These are phyloP conservation scores for Accipiter cooperii DNA, from an alignment of 2,113 vertebrate genomes.

Conservation along the genomic window DNA sequence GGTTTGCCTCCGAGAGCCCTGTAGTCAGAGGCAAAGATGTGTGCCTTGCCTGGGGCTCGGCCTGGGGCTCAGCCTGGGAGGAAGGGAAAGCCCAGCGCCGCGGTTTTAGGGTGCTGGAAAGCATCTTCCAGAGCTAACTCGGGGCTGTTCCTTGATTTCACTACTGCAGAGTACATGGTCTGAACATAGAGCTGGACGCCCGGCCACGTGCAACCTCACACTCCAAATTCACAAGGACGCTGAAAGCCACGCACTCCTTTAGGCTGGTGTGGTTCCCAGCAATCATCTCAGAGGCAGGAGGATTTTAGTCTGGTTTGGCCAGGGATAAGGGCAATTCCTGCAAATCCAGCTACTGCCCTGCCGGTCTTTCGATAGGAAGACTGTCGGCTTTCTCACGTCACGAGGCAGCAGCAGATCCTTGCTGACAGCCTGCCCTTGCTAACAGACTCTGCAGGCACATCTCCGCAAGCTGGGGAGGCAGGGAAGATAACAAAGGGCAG, in stretches of 20 bases:
- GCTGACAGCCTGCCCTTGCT: neutral
- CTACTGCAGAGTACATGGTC: neutral
- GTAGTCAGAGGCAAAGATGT: rapidly evolving
- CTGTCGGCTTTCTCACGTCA: rapidly evolving
- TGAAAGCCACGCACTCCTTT: neutral
- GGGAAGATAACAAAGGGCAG: neutral
- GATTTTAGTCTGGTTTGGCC: neutral
- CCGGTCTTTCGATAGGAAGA: rapidly evolving
- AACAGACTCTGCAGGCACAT: neutral
- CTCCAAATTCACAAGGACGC: neutral
- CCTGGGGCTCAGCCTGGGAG: neutral
- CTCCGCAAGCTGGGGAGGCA: rapidly evolving
- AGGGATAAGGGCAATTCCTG: neutral
- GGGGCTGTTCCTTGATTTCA: neutral
- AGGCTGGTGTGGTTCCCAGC: neutral
- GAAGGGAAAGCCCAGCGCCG: neutral
- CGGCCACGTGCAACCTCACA: neutral
- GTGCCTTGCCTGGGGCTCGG: neutral
- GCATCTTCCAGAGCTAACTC: neutral
- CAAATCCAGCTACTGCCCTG: neutral
- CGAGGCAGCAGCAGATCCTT: neutral
- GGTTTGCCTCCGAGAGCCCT: neutral
- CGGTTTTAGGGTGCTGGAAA: neutral
- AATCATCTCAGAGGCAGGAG: neutral
- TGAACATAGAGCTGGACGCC: neutral